Evolutionary conservation across 1,140 invertebrate genomes (phyloP), one percentile per base, ranked within the genome.

Genomic region (Drosophila novamexicana): DNA sequence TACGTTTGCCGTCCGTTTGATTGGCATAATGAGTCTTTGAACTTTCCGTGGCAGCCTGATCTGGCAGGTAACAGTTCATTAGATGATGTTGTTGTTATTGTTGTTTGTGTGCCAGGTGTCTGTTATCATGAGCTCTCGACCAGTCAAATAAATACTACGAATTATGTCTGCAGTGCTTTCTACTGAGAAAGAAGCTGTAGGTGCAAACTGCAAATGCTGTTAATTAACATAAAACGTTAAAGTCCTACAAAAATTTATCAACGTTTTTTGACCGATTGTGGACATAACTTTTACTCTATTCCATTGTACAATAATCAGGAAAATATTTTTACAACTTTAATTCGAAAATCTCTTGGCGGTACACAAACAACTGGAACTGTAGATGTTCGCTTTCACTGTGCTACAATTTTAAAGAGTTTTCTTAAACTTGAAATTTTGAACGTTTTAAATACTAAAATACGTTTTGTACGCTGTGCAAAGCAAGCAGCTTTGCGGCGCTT

Each of bases 21-120:
- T 75, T 73, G 80, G 76, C 79, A 75, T 65, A 72, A 74, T 81
- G 75, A 73, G 69, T 69, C 67, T 77, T 69, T 77, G 74, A 79
- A 74, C 80, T 79, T 68, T 70, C 64, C 64, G 40, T 50, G 9
- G 40, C 49, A 79, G 63, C 54, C 29, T 69, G 61, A 68, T 65
- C 59, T 64, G 53, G 37, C 75, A 64, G 73, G 39, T 65, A 58
- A 45, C 65, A 59, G 64, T 70, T 64, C 56, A 58, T 74, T 80
- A 70, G 58, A 47, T 64, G 58, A 42, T 67, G 39, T 36, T 39
- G 44, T 32, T 67, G 44, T 37, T 58, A 10, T 18, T 59, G 54
- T 14, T 49, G 29, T 7, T 54, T 45, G 14, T 76, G 16, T 53
- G 32, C 52, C 45, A 63, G 64, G 56, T 73, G 44, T 50, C n/a